Percentiles rank a stretch among this genome's conserved stretches.
phyloP scores from a whole-genome alignment of 2,113 vertebrate species.

The Eulemur rufifrons region DNA sequence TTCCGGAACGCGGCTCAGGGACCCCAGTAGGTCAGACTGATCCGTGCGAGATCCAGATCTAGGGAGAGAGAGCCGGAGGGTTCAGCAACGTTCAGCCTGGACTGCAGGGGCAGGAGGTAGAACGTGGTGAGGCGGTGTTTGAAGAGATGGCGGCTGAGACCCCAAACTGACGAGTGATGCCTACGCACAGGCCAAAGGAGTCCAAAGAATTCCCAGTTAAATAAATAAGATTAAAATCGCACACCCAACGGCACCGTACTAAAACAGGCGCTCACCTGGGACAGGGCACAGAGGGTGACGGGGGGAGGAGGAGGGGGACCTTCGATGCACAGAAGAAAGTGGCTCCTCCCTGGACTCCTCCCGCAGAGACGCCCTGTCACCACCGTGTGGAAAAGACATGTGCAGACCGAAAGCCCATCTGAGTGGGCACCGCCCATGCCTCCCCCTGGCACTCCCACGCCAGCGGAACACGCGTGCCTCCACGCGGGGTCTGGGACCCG shows the following conservation, averaged over 20 bases:
- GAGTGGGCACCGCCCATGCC: no score
- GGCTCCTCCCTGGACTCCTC: neutral
- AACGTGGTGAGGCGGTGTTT: rapidly evolving
- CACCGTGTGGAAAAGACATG: neutral
- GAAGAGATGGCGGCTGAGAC: rapidly evolving
- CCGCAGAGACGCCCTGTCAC: neutral
- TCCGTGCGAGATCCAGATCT: rapidly evolving
- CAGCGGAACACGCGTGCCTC: neutral
- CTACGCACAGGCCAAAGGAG: rapidly evolving
- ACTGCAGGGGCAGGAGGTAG: neutral
- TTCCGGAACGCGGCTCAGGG: rapidly evolving
- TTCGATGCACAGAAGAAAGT: rapidly evolving
- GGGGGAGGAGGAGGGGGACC: neutral
- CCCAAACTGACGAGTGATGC: neutral
- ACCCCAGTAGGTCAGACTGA: rapidly evolving
- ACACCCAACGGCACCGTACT: neutral
- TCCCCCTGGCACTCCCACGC: neutral
- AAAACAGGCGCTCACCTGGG: neutral
- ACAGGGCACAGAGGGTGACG: no score
- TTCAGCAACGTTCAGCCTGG: no score
- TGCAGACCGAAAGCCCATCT: neutral
- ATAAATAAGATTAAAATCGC: neutral
- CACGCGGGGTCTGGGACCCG: neutral
- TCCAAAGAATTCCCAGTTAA: neutral
- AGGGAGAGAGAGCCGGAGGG: rapidly evolving